Evolutionary conservation across 2,113 vertebrate genomes (phyloP).

Genomic region (Dermatemys mawii): DNA sequence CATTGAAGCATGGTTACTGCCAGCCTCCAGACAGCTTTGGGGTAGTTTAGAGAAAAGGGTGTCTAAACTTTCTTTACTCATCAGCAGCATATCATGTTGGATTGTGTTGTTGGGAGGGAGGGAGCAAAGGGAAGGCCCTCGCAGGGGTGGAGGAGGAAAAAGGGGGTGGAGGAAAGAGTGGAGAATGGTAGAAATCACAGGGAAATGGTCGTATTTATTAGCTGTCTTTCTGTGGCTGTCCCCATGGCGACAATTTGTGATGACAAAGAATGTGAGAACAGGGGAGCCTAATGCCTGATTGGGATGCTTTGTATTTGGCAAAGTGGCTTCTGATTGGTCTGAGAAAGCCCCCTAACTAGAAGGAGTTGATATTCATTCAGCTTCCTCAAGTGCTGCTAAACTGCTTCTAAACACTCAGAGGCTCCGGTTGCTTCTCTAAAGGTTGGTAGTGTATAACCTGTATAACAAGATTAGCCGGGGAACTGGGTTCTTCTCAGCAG

Average conservation of each 20-base stretch:
- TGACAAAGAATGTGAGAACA: constrained; percentile 97
- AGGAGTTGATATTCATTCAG: constrained; percentile 97
- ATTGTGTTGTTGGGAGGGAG: constrained; percentile 29
- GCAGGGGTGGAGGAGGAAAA: neutral
- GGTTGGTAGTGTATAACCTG: constrained; percentile 81
- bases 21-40: constrained; percentile 69
- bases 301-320: constrained; percentile 93
- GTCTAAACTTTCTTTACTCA: constrained; percentile 72
- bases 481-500: constrained; percentile 58
- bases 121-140: neutral
- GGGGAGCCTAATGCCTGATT: constrained; percentile 93
- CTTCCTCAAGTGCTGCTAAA: constrained; percentile 90
- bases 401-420: constrained; percentile 71
- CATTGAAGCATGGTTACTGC: constrained; percentile 79
- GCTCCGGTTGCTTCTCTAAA: constrained; percentile 55
- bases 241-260: constrained; percentile 98
- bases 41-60: constrained; percentile 55
- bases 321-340: constrained; percentile 99
- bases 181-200: constrained; percentile 71
- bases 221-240: constrained; percentile 89
- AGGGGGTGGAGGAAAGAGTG: constrained; percentile 44
- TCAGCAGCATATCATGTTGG: constrained; percentile 54
- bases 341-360: constrained; percentile 93
- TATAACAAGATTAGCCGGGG: constrained; percentile 73
- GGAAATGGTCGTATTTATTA: constrained; percentile 86